phyloP scores from a whole-genome alignment of 2,797 vertebrate species.

The Chloroceryle amazona region DNA sequence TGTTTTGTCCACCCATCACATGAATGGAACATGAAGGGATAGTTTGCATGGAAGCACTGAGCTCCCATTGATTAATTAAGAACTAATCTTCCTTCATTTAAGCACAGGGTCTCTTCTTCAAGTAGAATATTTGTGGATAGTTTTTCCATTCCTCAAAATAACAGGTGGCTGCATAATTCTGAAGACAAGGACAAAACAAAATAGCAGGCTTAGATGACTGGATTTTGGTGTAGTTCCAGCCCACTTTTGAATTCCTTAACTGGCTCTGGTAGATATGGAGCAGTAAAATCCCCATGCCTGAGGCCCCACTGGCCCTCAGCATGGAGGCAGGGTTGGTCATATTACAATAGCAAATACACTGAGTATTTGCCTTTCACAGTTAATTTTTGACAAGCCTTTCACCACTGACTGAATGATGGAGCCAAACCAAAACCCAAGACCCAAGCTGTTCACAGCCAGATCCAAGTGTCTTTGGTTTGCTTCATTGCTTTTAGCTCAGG shows the following conservation, averaged over 20 bases:
- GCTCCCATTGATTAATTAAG: neutral
- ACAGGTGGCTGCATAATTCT: neutral
- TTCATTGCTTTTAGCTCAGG: rapidly evolving
- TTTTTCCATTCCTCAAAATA: neutral
- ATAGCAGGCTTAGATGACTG: neutral
- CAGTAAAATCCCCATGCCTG: neutral
- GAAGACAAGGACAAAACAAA: neutral
- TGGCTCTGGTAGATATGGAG: neutral
- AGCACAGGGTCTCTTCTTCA: neutral
- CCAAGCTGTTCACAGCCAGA: neutral
- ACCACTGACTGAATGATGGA: neutral
- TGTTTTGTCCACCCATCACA: neutral
- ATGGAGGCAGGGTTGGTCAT: rapidly evolving
- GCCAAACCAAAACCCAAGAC: neutral
- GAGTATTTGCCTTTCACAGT: neutral
- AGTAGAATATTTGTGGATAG: neutral
- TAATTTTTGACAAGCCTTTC: neutral
- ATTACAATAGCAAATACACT: too few species aligned
- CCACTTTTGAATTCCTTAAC: neutral
- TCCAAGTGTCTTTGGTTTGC: neutral
- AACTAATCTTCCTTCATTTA: neutral
- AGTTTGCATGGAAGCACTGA: neutral
- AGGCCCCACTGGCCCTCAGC: neutral
- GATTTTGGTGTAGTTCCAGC: neutral
- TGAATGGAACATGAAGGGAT: neutral